These are phyloP conservation scores for Drosophila borealis DNA, from an alignment of 2,888 invertebrate genomes.

Conservation along the genomic window DNA sequence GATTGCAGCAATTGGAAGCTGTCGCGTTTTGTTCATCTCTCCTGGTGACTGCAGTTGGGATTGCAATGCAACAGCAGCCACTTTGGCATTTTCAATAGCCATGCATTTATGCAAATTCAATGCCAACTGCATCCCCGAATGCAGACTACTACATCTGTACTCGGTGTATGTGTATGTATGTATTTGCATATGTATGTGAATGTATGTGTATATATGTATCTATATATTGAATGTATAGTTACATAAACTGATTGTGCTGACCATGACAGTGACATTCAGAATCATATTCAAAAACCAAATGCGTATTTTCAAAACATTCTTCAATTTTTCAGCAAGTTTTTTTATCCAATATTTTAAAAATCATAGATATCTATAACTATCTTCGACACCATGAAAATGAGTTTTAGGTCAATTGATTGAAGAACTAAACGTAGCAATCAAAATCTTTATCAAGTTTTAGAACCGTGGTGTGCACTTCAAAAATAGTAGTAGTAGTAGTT, in stretches of 20 bases:
- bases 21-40: constrained; percentile 45
- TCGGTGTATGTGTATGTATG: background rate
- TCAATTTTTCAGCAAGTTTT: no score
- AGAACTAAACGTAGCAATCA: no score
- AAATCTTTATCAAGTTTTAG: no score
- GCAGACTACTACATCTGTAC: constrained; percentile 11
- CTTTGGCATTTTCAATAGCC: constrained; percentile 63
- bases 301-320: background rate
- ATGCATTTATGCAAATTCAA: constrained; percentile 72
- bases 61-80: constrained; percentile 54
- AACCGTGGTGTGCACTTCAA: no score
- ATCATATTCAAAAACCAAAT: constrained; percentile 36
- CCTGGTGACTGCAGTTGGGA: constrained; percentile 24
- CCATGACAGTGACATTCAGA: constrained; percentile 31
- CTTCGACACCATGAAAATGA: no score
- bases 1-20: constrained; percentile 25
- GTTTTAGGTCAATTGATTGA: no score
- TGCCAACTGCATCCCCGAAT: constrained; percentile 58
- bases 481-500: no score
- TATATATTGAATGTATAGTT: background rate
- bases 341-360: no score
- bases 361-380: no score
- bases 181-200: background rate
- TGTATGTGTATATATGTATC: background rate
- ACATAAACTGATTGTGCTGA: constrained; percentile 14